Evolutionary conservation across 1,140 invertebrate genomes (phyloP), one percentile per base, ranked within the genome.

Genomic region (Asbolus verrucosus): DNA sequence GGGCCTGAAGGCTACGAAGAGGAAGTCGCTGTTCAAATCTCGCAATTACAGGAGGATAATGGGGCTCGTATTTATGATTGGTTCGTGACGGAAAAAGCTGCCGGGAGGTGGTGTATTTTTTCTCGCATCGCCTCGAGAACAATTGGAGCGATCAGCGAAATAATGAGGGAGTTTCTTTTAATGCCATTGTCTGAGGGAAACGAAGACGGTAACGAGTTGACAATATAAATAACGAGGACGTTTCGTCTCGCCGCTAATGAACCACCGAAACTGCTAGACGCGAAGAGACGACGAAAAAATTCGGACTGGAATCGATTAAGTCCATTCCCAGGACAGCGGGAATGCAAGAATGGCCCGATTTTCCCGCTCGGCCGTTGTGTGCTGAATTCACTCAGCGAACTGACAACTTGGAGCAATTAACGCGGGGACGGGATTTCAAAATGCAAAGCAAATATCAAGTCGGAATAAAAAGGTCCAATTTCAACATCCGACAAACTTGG

Each of bases 181-280:
- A 4, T 46, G 5, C 1, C 11, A 54, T 54, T 54, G 46, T 54
- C 9, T 54, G 46, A 1, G 46, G 24, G 21, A 50, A 50, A 18
- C 16, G 43, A 4, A 36, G 27, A n/a, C 27, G 4, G 4, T 50
- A 50, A 50, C 43, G 43, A 54, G 3, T 27, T 14, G 46, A 54
- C 46, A 27, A 54, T n/a, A n/a, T 54, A 50, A 50, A 50, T 50
- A 50, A 50, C 43, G 21, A 27, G 46, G 18, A 21, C 24, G 19
- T 54, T 54, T 54, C 27, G 46, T 54, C 21, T 54, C 21, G 19
- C 9, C 46, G 27, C 21, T 54, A 54, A 54, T 54, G 19, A 54
- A 54, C 19, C 21, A 18, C 21, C n/a, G 19, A 14, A 54, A 27
- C 8, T 41, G 16, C 33, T 27, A 27, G 33, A 36, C n/a, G 33